These are phyloP conservation scores for Meloe dianella DNA, from an alignment of 2,888 invertebrate genomes.

Conservation along the genomic window DNA sequence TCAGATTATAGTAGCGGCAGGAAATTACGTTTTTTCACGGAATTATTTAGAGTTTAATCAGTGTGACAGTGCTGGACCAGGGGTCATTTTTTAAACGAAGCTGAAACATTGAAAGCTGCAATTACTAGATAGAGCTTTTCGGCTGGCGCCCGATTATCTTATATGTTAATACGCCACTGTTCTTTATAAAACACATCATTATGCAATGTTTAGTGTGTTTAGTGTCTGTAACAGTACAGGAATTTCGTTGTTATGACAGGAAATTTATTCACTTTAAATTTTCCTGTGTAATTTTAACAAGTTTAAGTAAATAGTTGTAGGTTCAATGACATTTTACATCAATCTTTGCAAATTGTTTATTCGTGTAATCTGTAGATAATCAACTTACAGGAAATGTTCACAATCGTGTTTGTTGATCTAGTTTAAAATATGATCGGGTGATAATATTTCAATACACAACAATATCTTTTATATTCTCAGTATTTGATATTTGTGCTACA, in stretches of 20 bases:
- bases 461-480: slow-evolving; percentile 2
- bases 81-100: background rate
- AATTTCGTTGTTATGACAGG: background rate
- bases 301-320: background rate
- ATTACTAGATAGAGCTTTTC: background rate
- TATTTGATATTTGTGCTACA: slow-evolving; percentile 10
- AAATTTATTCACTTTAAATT: background rate
- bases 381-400: slow-evolving; percentile 7
- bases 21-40: background rate
- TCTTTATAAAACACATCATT: background rate
- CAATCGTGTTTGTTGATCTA: background rate
- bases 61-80: too few species aligned
- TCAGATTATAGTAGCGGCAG: background rate
- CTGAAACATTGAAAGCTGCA: background rate
- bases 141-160: too few species aligned
- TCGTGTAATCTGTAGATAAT: slow-evolving; percentile 5
- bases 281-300: background rate
- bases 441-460: slow-evolving; percentile 7
- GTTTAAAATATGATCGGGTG: background rate
- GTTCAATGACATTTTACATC: slow-evolving; percentile 4
- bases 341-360: slow-evolving; percentile 4
- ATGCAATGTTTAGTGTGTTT: background rate
- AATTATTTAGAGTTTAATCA: too few species aligned
- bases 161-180: too few species aligned
- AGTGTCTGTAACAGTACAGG: too few species aligned